These are phyloP conservation scores for Cecidostiba fungosa DNA, from an alignment of 2,888 invertebrate genomes.

Conservation along the genomic window DNA sequence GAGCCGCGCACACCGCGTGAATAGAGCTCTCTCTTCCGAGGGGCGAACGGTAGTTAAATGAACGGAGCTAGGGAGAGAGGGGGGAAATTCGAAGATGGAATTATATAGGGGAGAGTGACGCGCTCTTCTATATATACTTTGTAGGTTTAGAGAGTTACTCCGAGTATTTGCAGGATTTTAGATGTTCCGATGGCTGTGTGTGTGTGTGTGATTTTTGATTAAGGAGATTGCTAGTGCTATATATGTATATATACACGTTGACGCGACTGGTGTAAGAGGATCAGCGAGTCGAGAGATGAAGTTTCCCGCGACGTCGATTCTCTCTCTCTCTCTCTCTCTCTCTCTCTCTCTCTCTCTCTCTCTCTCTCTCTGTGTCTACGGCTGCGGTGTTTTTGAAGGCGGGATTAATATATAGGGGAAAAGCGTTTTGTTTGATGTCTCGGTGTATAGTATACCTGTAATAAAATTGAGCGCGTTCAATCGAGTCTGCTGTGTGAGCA, in stretches of 20 bases:
- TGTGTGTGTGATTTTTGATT: constrained; percentile 59
- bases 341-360: no score
- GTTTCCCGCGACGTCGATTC: background rate
- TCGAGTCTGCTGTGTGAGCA: no score
- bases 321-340: no score
- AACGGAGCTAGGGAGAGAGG: no score
- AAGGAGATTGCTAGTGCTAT: constrained; percentile 50
- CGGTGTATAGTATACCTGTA: background rate
- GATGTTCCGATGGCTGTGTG: background rate
- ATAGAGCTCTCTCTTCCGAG: background rate
- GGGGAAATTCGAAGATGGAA: constrained; percentile 59
- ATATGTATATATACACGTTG: background rate
- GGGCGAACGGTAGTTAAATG: constrained; percentile 53
- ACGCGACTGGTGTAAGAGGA: constrained; percentile 9
- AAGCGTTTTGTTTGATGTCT: background rate
- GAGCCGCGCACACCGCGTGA: background rate
- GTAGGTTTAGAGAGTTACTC: constrained; percentile 36
- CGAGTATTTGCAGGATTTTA: constrained; percentile 31
- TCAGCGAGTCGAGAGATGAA: constrained; percentile 8
- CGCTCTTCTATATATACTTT: background rate
- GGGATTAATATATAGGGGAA: background rate
- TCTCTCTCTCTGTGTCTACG: background rate
- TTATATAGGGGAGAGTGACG: constrained; percentile 27
- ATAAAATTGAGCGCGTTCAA: background rate
- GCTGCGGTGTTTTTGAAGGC: background rate